Conservation (phyloP, 2,113 vertebrate genomes). For the Progne subis region DNA sequence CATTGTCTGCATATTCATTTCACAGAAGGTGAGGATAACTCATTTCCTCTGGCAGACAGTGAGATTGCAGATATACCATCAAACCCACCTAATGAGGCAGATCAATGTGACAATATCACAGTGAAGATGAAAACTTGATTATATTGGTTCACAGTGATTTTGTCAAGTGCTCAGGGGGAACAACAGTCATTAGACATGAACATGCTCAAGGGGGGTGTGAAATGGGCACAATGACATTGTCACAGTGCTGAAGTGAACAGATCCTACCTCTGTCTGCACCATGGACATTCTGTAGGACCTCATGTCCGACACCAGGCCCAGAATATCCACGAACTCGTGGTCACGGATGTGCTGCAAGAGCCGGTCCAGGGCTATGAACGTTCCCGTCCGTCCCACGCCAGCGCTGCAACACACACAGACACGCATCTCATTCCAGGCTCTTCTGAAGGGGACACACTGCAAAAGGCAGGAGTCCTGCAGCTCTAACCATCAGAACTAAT, state of each 20-base stretch:
- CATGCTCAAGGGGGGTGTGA: rapidly evolving
- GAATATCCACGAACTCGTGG: constrained; percentile 89
- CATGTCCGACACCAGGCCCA: constrained; percentile 94
- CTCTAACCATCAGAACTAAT: rapidly evolving
- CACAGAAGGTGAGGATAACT: not conserved
- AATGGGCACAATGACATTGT: rapidly evolving
- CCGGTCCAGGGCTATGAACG: constrained; percentile 94
- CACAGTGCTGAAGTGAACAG: rapidly evolving
- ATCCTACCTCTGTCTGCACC: constrained; percentile 95
- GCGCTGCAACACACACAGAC: constrained; percentile 76
- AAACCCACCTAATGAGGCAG: not conserved
- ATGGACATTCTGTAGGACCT: constrained; percentile 93
- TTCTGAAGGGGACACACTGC: not conserved
- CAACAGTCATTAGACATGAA: rapidly evolving
- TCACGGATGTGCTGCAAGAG: constrained; percentile 93
- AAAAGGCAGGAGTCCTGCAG: not conserved
- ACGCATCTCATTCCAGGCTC: rapidly evolving
- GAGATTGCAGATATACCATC: not conserved
- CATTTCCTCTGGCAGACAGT: not conserved
- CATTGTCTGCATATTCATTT: not conserved
- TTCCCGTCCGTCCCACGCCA: constrained; percentile 93
- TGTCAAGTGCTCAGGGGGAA: not conserved
- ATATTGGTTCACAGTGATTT: not conserved
- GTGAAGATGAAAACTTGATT: not conserved
- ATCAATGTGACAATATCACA: not conserved